Base-by-base conservation (phyloP, 2,888 invertebrate species). In the Papilio gigon region DNA sequence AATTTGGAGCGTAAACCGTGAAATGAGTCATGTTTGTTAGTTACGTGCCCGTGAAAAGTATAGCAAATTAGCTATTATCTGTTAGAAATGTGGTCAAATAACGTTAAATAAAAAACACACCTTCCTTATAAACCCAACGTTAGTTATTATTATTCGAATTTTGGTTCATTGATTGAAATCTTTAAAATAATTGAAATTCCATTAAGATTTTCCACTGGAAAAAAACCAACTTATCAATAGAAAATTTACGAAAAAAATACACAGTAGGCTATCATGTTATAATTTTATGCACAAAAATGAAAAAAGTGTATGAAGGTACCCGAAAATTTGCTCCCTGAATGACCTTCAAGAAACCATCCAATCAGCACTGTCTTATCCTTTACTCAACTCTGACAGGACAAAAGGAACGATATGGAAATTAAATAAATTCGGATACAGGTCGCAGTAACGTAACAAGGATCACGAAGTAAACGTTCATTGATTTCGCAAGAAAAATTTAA, bases 371-470 rank as follows among this genome's bases (percentile, higher is more conserved):
- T 59, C 68, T 65, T 20, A 56, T n/a, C 37, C 22, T 17, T 53
- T 50, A 40, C 47, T 50, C 59, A 27, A 27, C 40, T 56, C 33
- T 60, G 65, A 62, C 65, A 66, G 17, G 56, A 30, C 12, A 61
- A 63, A 63, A 63, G 63, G 14, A 64, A 67, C 25, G 59, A 17
- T 47, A 66, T n/a, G 73, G 77, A 77, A 77, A 77, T 77, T 75
- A 82, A 84, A 84, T 80, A 83, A 79, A 80, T 72, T 72, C 76
- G 74, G 73, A 77, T 77, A 77, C 79, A 80, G 76, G 75, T 77
- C 76, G 77, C 78, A 77, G 72, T 71, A 73, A 72, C 67, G 70
- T 77, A 81, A 80, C 82, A 72, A 79, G 77, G 70, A 75, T 74
- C 69, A 67, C 63, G 71, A 68, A 68, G 65, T 67, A 64, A 68